Base-by-base conservation (phyloP, 2,113 vertebrate genomes). In the human (Homo sapiens) region DNA sequence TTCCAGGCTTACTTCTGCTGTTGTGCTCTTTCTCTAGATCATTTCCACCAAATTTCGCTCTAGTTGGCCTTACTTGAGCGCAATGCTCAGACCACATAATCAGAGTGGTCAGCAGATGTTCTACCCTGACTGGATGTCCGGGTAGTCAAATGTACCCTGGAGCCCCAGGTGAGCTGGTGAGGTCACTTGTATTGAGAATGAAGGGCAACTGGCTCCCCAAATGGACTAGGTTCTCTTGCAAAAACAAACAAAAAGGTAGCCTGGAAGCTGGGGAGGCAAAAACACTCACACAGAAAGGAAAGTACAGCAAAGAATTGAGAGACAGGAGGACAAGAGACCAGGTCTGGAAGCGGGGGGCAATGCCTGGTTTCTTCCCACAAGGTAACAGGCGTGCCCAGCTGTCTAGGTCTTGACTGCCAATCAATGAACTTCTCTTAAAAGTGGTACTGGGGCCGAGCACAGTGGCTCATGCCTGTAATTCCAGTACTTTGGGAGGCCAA, bases 61-160 rank as follows among this genome's bases (percentile, higher is more conserved):
- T 12, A 13, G 11, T 8, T 38, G 70, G 6, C 55, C 23, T 78
- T 3, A 0, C 35, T 25, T 35, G 20, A 45, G 20, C 23, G n/a
- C 48, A 32, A 3, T 6, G 32, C 23, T 38, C 48, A 59, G 48
- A 48, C 3, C 38, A 17, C 32, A 8, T 1, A 5, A 9, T 23
- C 38, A 50, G 6, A 43, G 18, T 0, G 5, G 55, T 92, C 52
- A 43, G 76, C 10, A 20, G 20, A 0, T 23, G 5, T 7, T 4
- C 40, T 38, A 9, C 16, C 89, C 23, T 57, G 25, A 20, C 43
- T 35, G 18, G 8, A 12, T 32, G 23, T 14, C 32, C 3, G 50
- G 18, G n/a, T 66, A 27, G 9, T 59, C 38, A 3, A 6, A n/a
- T 0, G 0, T 0, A 9, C 0, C 1, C 25, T 38, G 9, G 48